Conservation (phyloP, 2,113 vertebrate genomes). For the Callaeas wilsoni region DNA sequence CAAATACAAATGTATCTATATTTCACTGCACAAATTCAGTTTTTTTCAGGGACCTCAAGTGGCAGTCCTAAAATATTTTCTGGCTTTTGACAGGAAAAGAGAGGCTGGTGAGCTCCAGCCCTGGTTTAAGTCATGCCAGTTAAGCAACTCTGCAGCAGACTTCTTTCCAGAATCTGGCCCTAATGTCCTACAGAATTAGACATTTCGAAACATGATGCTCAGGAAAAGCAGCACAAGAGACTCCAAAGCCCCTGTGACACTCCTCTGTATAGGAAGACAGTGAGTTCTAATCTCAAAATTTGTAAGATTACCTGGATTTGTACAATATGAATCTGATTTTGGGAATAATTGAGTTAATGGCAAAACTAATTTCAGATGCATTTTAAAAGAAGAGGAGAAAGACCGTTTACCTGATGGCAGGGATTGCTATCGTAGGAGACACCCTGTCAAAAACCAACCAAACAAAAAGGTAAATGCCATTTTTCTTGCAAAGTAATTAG, state of each 20-base stretch:
- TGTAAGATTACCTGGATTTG: neutral
- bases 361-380: neutral
- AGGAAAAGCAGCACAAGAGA: neutral
- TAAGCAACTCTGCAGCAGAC: neutral
- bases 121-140: neutral
- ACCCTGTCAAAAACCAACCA: constrained; percentile 5
- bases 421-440: constrained; percentile 50
- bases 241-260: neutral
- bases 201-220: neutral
- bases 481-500: neutral
- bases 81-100: neutral
- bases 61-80: neutral
- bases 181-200: neutral
- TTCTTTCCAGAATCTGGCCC: neutral
- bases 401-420: constrained; percentile 47
- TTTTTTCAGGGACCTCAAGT: neutral
- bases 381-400: neutral
- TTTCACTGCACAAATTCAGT: neutral
- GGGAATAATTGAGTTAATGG: neutral
- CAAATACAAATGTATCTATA: neutral
- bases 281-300: neutral
- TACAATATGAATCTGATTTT: neutral
- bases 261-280: neutral
- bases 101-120: neutral
- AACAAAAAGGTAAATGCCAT: neutral